Evolutionary conservation across 2,113 vertebrate genomes (phyloP).

Genomic region (Oenanthe oenanthe): DNA sequence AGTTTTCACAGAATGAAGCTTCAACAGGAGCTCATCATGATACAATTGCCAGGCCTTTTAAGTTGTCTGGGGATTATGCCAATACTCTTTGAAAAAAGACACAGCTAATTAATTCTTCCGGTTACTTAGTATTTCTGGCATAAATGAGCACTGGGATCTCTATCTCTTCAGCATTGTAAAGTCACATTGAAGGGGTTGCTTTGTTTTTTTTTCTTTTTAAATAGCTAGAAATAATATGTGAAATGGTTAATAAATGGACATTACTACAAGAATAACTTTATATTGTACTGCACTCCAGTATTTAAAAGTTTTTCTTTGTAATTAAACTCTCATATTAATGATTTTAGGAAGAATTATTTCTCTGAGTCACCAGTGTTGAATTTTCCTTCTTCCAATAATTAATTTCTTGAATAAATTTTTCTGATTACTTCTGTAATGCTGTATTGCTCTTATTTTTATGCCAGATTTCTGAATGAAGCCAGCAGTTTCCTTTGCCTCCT

Average conservation of each 20-base stretch:
- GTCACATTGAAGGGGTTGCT: neutral
- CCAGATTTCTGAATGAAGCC: neutral
- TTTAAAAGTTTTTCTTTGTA: neutral
- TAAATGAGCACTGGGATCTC: neutral
- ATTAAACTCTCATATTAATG: neutral
- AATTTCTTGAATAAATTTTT: neutral
- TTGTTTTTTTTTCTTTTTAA: neutral
- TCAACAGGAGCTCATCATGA: neutral
- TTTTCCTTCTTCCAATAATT: neutral
- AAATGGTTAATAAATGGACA: neutral
- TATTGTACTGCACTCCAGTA: neutral
- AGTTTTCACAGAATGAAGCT: slow-evolving; percentile 30
- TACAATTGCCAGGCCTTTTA: slow-evolving; percentile 38
- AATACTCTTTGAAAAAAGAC: slow-evolving; percentile 37
- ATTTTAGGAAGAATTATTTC: neutral
- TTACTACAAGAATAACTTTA: neutral
- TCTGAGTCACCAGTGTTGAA: neutral
- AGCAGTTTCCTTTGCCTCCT: neutral
- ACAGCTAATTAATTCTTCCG: slow-evolving; percentile 70
- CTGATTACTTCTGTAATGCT: neutral
- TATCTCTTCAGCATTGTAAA: neutral
- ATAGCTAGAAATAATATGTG: neutral
- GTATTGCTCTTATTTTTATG: neutral
- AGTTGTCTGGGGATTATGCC: slow-evolving; percentile 53
- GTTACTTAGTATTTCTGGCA: slow-evolving; percentile 63